Percentiles rank a stretch among this genome's conserved stretches.
These are phyloP conservation scores for Limnephilus lunatus DNA, from an alignment of 2,888 invertebrate species.

Conservation along the genomic window DNA sequence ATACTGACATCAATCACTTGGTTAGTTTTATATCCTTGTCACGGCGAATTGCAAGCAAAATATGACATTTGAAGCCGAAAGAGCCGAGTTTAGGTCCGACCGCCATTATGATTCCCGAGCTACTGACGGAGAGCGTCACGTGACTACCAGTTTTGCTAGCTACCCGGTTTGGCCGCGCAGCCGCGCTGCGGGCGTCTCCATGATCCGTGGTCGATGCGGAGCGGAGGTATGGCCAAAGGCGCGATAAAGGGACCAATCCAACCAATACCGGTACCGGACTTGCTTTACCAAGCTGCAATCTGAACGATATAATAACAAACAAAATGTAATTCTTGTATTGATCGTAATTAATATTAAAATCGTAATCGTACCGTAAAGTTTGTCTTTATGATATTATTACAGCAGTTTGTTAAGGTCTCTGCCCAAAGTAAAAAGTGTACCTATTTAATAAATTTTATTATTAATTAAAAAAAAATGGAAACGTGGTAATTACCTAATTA, in stretches of 20 bases:
- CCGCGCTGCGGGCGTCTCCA: conserved; percentile 54
- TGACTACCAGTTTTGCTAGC: conserved; percentile 79
- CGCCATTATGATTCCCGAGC: conserved; percentile 71
- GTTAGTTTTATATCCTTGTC: conserved; percentile 44
- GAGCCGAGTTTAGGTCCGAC: conserved; percentile 75
- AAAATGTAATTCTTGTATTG: background rate
- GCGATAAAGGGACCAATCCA: background rate
- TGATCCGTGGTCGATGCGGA: conserved; percentile 50
- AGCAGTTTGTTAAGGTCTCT: background rate
- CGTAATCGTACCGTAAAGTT: background rate
- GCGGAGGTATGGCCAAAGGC: background rate
- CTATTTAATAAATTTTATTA: no score
- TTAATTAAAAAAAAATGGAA: no score
- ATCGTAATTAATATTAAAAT: no score
- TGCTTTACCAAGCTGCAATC: background rate
- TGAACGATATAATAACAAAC: background rate
- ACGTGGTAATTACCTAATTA: no score
- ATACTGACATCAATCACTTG: conserved; percentile 42
- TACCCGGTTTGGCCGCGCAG: conserved; percentile 69
- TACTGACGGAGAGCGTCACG: conserved; percentile 79
- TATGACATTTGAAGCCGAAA: conserved; percentile 67
- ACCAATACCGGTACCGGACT: background rate
- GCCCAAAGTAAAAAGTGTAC: no score
- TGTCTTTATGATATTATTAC: background rate
- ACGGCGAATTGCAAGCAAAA: conserved; percentile 55